These are phyloP conservation scores for Scatophagus argus DNA, from an alignment of 2,113 vertebrate species.

Conservation along the genomic window DNA sequence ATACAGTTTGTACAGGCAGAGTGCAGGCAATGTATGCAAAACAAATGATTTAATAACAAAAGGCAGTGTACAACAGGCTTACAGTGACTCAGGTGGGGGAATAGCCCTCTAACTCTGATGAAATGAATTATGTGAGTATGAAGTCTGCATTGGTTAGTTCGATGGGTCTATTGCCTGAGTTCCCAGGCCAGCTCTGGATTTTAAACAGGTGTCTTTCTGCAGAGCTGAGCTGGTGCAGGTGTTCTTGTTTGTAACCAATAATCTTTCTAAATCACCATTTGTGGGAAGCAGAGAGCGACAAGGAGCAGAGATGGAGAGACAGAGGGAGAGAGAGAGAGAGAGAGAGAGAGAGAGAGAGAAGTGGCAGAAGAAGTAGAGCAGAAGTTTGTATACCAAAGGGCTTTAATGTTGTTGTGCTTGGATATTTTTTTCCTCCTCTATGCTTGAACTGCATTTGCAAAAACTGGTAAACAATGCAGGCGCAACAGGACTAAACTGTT, in stretches of 20 bases:
- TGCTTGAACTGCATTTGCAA: constrained; percentile 32
- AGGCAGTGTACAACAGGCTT: no score
- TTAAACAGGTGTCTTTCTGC: constrained; percentile 78
- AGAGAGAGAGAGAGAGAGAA: neutral
- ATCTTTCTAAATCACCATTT: constrained; percentile 62
- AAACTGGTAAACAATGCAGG: constrained; percentile 20
- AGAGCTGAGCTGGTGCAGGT: constrained; percentile 74
- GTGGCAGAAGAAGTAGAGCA: neutral
- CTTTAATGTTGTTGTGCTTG: constrained; percentile 18
- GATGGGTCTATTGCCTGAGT: constrained; percentile 29
- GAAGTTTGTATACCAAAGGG: constrained; percentile 12
- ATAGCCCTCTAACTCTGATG: no score
- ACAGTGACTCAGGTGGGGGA: no score
- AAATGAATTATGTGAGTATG: neutral
- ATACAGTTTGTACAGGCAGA: no score
- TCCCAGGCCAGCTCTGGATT: constrained; percentile 42
- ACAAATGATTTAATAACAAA: no score
- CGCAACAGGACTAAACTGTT: constrained; percentile 7
- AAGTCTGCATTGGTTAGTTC: neutral
- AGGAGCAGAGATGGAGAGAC: neutral
- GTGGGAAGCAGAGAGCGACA: constrained; percentile 39
- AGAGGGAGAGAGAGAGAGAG: constrained; percentile 3
- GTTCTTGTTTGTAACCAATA: constrained; percentile 74
- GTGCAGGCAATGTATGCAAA: no score
- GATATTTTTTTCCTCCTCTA: constrained; percentile 12